These are phyloP conservation scores for Nerophis ophidion DNA, from an alignment of 2,113 vertebrate genomes.

Conservation along the genomic window DNA sequence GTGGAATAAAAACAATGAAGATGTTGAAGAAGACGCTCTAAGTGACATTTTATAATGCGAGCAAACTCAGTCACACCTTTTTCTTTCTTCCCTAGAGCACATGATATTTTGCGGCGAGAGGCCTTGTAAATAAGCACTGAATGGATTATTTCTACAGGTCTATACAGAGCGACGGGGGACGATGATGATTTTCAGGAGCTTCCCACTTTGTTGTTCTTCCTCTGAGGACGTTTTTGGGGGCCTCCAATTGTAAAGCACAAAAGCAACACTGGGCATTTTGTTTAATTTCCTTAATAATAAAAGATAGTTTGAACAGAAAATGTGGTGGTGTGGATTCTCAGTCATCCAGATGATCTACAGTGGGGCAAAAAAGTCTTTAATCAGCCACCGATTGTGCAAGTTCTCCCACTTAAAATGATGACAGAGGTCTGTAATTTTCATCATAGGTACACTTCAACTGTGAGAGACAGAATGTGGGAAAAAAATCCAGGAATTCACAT, in stretches of 20 bases:
- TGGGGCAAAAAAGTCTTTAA: too few species aligned
- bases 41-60: conserved; percentile 32
- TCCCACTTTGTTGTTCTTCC: conserved; percentile 58
- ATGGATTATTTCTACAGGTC: conserved; percentile 72
- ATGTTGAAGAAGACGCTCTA: too few species aligned
- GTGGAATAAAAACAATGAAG: too few species aligned
- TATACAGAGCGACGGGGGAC: conserved; percentile 63
- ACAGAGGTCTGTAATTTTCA: too few species aligned
- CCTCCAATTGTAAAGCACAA: conserved; percentile 81
- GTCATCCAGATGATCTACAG: too few species aligned
- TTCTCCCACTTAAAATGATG: too few species aligned
- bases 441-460: too few species aligned
- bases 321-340: too few species aligned
- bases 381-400: too few species aligned
- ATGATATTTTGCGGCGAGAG: conserved; percentile 56
- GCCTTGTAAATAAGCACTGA: conserved; percentile 74
- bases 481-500: too few species aligned
- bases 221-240: conserved; percentile 47
- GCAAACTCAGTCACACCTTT: conserved; percentile 31
- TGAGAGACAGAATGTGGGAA: too few species aligned
- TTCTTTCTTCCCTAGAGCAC: conserved; percentile 34
- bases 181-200: conserved; percentile 60
- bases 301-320: conserved; percentile 8
- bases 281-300: conserved; percentile 80
- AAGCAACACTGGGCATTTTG: conserved; percentile 75